phyloP scores from a whole-genome alignment of 2,113 vertebrate genomes.

The Aix galericulata region DNA sequence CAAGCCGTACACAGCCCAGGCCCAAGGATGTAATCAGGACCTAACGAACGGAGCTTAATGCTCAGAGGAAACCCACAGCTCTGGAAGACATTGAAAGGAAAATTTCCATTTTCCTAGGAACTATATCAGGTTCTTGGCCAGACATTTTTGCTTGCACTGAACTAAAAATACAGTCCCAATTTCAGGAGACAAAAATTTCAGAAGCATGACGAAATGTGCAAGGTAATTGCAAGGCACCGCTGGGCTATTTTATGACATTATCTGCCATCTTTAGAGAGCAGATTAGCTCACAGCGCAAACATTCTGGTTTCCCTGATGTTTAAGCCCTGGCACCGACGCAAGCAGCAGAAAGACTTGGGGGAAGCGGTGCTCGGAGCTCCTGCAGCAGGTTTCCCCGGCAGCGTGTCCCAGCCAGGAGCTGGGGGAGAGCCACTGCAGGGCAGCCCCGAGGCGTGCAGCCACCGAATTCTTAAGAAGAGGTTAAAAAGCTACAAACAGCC shows the following conservation, averaged over 20 bases:
- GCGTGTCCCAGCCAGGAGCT: not conserved
- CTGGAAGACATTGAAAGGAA: slow-evolving; percentile 68
- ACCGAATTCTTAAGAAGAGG: not conserved
- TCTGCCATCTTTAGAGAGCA: slow-evolving; percentile 55
- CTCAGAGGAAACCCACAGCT: slow-evolving; percentile 56
- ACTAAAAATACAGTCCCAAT: slow-evolving; percentile 57
- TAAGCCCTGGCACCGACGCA: not conserved
- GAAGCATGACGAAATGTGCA: slow-evolving; percentile 58
- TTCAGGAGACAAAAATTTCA: slow-evolving; percentile 60
- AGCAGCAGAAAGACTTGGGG: not conserved
- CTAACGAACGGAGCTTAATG: slow-evolving; percentile 51
- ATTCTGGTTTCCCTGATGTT: slow-evolving; percentile 66
- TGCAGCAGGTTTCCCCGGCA: not conserved
- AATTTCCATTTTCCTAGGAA: slow-evolving; percentile 67
- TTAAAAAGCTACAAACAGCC: not conserved
- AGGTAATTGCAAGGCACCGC: slow-evolving; percentile 51
- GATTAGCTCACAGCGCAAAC: slow-evolving; percentile 69
- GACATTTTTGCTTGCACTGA: slow-evolving; percentile 59
- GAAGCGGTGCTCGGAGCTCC: slow-evolving; percentile 13
- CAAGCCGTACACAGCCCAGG: slow-evolving; percentile 28
- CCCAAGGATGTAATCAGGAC: slow-evolving; percentile 59
- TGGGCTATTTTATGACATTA: slow-evolving; percentile 54
- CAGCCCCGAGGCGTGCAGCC: not conserved
- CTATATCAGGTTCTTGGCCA: slow-evolving; percentile 63
- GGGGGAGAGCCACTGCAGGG: not conserved